Conservation (phyloP, 2,888 invertebrate species). For the Arge pagana region DNA sequence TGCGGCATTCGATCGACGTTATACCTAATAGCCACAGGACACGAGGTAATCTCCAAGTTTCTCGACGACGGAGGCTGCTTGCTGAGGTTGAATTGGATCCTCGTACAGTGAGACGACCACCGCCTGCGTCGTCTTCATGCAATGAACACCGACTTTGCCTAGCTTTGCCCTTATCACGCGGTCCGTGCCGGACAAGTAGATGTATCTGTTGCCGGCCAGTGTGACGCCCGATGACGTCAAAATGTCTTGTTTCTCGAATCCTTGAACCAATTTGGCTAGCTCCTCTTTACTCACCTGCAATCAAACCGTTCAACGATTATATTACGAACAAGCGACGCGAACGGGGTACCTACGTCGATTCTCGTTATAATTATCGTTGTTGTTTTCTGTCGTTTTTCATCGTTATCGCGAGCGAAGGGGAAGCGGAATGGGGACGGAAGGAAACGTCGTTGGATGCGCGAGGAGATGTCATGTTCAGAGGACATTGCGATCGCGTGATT, state of each 20-base stretch:
- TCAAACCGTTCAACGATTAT: constrained; percentile 43
- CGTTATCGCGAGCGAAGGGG: constrained; percentile 1
- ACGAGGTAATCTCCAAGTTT: constrained; percentile 97
- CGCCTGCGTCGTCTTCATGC: constrained; percentile 96
- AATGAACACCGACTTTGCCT: constrained; percentile 91
- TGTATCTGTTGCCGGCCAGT: constrained; percentile 90
- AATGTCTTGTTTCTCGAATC: constrained; percentile 88
- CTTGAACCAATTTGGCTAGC: constrained; percentile 85
- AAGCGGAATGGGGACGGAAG: neutral
- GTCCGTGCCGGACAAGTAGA: constrained; percentile 93
- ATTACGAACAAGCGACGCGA: too few species aligned
- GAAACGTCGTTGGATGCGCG: neutral
- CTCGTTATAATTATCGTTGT: too few species aligned
- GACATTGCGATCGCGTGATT: too few species aligned
- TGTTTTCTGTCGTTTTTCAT: neutral
- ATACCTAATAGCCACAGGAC: constrained; percentile 90
- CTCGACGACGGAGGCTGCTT: constrained; percentile 95
- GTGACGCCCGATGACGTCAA: constrained; percentile 90
- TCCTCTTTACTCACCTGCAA: constrained; percentile 89
- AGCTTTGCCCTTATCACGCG: constrained; percentile 92
- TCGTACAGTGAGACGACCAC: constrained; percentile 93
- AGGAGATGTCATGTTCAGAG: too few species aligned
- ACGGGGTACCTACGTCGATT: too few species aligned
- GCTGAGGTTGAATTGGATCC: constrained; percentile 96
- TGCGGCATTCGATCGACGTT: constrained; percentile 28